Evolutionary conservation across 2,888 invertebrate species (phyloP).

Genomic region (Spodoptera picta): DNA sequence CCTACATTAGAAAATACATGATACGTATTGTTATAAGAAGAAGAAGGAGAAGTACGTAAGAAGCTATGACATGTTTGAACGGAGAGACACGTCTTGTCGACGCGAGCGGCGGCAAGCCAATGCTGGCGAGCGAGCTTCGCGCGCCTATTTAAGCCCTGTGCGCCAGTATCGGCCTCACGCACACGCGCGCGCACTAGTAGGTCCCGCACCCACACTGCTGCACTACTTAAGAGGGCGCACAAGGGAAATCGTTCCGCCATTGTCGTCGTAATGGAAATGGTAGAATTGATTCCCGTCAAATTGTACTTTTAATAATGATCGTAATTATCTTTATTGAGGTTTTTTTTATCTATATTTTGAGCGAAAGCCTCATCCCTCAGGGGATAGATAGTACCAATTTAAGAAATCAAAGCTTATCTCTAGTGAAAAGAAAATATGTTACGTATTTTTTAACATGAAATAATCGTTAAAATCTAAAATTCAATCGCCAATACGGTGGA

Average conservation of each 20-base stretch:
- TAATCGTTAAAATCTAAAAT: constrained; percentile 66
- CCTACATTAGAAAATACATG: constrained; percentile 80
- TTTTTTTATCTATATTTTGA: constrained; percentile 48
- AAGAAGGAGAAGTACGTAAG: constrained; percentile 70
- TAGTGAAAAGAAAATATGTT: constrained; percentile 28
- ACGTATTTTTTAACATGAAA: constrained; percentile 64
- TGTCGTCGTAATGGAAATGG: constrained; percentile 83
- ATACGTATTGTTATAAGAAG: constrained; percentile 83
- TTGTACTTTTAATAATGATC: constrained; percentile 81
- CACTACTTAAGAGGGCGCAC: constrained; percentile 77
- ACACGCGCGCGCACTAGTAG: constrained; percentile 52
- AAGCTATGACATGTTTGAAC: constrained; percentile 76
- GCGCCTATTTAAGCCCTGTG: constrained; percentile 71
- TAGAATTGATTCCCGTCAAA: constrained; percentile 82
- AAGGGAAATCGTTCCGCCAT: constrained; percentile 81
- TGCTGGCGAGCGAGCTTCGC: constrained; percentile 64
- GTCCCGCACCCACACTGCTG: constrained; percentile 55
- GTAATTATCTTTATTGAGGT: constrained; percentile 80
- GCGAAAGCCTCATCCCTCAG: constrained; percentile 39
- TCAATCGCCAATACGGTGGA: constrained; percentile 62
- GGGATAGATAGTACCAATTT: constrained; percentile 54
- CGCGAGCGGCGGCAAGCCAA: constrained; percentile 75
- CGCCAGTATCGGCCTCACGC: constrained; percentile 48
- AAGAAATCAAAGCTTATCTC: constrained; percentile 53
- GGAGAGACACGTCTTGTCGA: constrained; percentile 69